phyloP scores from a whole-genome alignment of 2,113 vertebrate species.

The Cavia porcellus region DNA sequence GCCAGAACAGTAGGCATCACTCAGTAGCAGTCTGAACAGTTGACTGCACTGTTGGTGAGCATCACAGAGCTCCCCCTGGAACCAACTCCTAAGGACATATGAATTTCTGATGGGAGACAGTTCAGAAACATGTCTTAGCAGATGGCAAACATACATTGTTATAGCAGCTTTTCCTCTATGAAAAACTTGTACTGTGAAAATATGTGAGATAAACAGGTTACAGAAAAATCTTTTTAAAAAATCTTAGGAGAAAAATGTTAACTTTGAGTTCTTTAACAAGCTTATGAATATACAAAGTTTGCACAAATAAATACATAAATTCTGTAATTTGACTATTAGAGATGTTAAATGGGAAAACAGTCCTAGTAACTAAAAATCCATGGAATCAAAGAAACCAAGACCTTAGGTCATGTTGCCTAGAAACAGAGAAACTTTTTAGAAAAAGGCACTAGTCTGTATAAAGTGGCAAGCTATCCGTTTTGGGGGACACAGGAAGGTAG shows the following conservation, averaged over 20 bases:
- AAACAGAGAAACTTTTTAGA: background rate
- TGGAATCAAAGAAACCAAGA: background rate
- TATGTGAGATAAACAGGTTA: conserved; percentile 40
- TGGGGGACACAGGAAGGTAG: background rate
- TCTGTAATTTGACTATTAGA: background rate
- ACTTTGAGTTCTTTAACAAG: conserved; percentile 3
- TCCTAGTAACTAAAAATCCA: background rate
- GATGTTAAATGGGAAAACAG: background rate
- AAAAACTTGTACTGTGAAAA: conserved; percentile 18
- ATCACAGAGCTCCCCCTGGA: background rate
- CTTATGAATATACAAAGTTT: conserved; percentile 13
- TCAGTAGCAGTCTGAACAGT: background rate
- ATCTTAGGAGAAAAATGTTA: background rate
- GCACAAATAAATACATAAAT: conserved; percentile 1
- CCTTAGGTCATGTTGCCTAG: background rate
- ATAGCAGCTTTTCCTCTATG: background rate
- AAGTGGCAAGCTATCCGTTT: background rate
- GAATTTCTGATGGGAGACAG: background rate
- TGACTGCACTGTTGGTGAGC: background rate
- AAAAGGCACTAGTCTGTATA: background rate
- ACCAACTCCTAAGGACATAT: background rate
- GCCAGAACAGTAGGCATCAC: background rate
- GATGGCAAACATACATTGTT: conserved; percentile 30
- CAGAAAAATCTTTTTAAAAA: background rate
- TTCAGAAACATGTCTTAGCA: conserved; percentile 4